These are phyloP conservation scores for Channa argus DNA, from an alignment of 2,113 vertebrate species.

Conservation along the genomic window DNA sequence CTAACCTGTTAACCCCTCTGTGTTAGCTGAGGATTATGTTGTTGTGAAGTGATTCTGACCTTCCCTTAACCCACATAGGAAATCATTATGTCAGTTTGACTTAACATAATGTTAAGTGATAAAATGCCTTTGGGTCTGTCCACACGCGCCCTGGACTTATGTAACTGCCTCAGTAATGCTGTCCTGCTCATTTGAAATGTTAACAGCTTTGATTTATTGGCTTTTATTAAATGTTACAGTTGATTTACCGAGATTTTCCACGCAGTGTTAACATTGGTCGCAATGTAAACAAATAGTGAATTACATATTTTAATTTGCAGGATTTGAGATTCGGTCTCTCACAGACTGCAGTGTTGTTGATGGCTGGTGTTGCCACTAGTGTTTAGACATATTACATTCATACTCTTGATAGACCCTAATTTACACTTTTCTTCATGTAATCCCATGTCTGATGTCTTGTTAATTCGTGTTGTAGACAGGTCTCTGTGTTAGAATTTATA, in stretches of 20 bases:
- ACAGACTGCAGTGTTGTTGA: not conserved
- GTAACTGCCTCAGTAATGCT: slow-evolving; percentile 5
- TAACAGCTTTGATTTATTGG: not conserved
- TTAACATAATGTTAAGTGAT: slow-evolving; percentile 48
- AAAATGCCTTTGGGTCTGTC: slow-evolving; percentile 10
- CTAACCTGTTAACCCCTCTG: slow-evolving; percentile 28
- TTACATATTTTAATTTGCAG: not conserved
- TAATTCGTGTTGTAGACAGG: too few relatives aligned
- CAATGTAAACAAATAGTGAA: slow-evolving; percentile 21
- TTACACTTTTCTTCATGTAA: not conserved
- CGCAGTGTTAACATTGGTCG: slow-evolving; percentile 9
- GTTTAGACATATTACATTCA: slow-evolving; percentile 1
- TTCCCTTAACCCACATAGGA: slow-evolving; percentile 51
- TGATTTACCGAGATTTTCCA: not conserved
- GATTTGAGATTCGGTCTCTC: slow-evolving; percentile 1
- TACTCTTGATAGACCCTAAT: not conserved
- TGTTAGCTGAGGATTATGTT: slow-evolving; percentile 31
- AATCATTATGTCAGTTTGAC: slow-evolving; percentile 50
- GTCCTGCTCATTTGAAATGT: slow-evolving; percentile 21
- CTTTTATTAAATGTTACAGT: not conserved
- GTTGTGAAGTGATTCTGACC: slow-evolving; percentile 55
- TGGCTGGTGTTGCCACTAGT: slow-evolving; percentile 3
- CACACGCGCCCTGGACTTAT: not conserved
- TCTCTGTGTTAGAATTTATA: too few relatives aligned
- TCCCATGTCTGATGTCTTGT: not conserved